A percentile compares a stretch with the other conserved stretches of the same genome.
phyloP scores from a whole-genome alignment of 37 sponge, comb jelly and placozoan genomes.

The Crambe crambe region DNA sequence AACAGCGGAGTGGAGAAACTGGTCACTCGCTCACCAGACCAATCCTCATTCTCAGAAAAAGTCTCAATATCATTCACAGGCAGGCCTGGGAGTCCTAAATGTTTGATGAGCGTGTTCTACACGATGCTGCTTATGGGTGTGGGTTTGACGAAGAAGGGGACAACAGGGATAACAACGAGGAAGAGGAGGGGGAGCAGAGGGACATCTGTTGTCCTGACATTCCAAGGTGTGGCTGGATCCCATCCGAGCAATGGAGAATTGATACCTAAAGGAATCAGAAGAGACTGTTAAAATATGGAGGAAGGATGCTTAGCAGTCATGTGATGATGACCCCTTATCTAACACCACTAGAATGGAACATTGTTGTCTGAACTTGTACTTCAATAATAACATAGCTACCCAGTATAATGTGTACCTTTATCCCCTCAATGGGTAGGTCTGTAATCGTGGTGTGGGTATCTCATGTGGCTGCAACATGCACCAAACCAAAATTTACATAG shows the following conservation, averaged over 20 bases:
- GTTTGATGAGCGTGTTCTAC: slow-evolving; percentile 25
- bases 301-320: too few species aligned
- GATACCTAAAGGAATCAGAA: too few species aligned
- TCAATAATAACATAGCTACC: too few species aligned
- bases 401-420: too few species aligned
- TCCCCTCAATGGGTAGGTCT: too few species aligned
- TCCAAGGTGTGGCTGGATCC: slow-evolving; percentile 27
- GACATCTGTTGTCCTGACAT: background rate
- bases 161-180: slow-evolving; percentile 8
- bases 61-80: slow-evolving; percentile 53
- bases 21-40: slow-evolving; percentile 57
- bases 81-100: slow-evolving; percentile 46
- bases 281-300: too few species aligned
- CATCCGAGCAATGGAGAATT: background rate
- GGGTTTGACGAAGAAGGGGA: background rate
- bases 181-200: background rate
- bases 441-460: too few species aligned
- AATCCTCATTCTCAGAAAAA: slow-evolving; percentile 42
- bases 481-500: too few species aligned
- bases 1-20: slow-evolving; percentile 37
- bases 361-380: too few species aligned
- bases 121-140: background rate
- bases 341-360: too few species aligned
- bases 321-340: too few species aligned
- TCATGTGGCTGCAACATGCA: too few species aligned